These are phyloP conservation scores for Melanotaenia pygmaea DNA, from an alignment of 2,797 vertebrate species.

Conservation along the genomic window DNA sequence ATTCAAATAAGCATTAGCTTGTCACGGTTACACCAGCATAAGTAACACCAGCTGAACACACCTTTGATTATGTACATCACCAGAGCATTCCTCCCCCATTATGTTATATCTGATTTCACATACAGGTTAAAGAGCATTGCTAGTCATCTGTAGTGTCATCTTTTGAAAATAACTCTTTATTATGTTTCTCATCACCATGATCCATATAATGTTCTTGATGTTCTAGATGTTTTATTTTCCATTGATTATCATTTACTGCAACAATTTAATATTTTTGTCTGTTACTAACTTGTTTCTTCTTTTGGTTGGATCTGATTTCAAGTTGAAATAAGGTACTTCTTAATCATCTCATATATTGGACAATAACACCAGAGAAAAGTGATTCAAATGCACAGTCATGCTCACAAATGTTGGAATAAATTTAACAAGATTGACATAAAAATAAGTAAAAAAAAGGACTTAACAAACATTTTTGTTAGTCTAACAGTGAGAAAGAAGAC, in stretches of 20 bases:
- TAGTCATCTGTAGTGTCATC: neutral
- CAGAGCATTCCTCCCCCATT: neutral
- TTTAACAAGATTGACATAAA: neutral
- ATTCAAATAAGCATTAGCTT: neutral
- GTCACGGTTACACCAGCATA: neutral
- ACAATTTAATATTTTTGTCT: neutral
- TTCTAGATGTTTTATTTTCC: neutral
- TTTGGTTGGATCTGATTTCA: neutral
- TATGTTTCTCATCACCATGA: neutral
- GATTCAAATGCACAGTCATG: no score
- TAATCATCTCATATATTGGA: neutral
- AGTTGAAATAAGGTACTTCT: neutral
- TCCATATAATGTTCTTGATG: neutral
- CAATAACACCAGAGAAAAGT: no score
- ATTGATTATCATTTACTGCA: neutral
- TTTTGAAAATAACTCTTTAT: neutral
- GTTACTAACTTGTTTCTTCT: neutral
- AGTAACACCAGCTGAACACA: neutral
- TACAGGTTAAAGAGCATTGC: neutral
- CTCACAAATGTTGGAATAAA: no score
- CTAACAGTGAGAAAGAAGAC: constrained; percentile 32
- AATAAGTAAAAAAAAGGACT: neutral
- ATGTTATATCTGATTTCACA: neutral
- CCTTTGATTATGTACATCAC: neutral
- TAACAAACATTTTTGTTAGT: constrained; percentile 7